Base-by-base conservation (phyloP, 2,797 vertebrate genomes). In the Gambusia yucatana region DNA sequence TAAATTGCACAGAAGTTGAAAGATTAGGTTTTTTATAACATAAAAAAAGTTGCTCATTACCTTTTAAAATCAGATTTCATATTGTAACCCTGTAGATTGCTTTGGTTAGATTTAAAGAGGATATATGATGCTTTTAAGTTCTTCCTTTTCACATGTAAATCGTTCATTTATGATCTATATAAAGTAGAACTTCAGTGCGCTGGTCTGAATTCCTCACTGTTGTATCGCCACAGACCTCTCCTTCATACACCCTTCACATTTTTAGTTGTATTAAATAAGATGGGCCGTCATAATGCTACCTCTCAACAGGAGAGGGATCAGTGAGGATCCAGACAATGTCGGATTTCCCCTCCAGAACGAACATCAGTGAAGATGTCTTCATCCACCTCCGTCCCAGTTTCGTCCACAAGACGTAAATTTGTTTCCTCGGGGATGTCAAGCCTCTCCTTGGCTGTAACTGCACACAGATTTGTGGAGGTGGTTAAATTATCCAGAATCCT, bases 321-420 rank as follows among this genome's bases (percentile, higher is more conserved):
- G 44, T 46, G 44, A 46, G 44, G 13, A 46, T 46, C 44, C 44
- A 46, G 44, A 46, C 13, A 25, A 72, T 80, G 43, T 78, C 22
- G 3, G 73, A 44, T 43, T 74, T 74, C 52, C 57, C 52, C 52
- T 75, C 73, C 55, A 63, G 44, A 46, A 61, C 8, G 13, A 46
- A 61, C 16, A 11, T 75, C 39, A 46, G 14, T 63, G 28, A 75
- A 75, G 41, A 75, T 28, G 41, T 44, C 55, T 17, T 75, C 55
- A 46, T 61, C 41, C 16, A 46, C 57, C 17, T 75, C 57, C 22
- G 73, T 75, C 36, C 57, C 73, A 61, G 73, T 59, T 57, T 44
- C 14, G 17, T 75, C 57, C 43, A 63, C 14, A 44, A 63, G 6
- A 63, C 33, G 46, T 25, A 57, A 5, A 30, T 28, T 48, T 41